Evolutionary conservation across 2,888 invertebrate genomes (phyloP), one percentile per base, ranked within the genome.

Genomic region (Dynastes hyllus): DNA sequence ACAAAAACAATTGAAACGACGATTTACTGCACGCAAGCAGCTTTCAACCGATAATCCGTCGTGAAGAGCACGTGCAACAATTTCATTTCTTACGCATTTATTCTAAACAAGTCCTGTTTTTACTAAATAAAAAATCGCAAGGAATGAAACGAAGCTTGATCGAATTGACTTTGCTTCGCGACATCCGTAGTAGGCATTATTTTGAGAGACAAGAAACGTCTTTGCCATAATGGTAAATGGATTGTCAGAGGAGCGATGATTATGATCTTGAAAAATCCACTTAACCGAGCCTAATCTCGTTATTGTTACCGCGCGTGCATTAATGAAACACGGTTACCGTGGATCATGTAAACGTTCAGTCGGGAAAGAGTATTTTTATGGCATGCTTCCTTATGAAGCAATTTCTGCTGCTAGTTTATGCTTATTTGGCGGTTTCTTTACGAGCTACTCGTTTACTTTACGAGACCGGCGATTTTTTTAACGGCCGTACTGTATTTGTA

Each of bases 391-490:
- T 75, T 75, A 75, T 61, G 61, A 75, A 75, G 61, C 73, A 61
- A 75, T 75, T 75, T 75, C 73, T 73, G 73, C 73, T 61, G 73
- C 58, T 58, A 32, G 45, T 75, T 73, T 73, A 73, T 73, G 73
- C 73, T 69, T 69, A 69, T 69, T 69, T 69, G 69, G 73, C 27
- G 58, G 73, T 73, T 75, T 75, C 61, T 75, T 75, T 75, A 75
- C 37, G 73, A 75, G 73, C 45, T 40, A 37, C 73, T 22, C 61
- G 61, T 75, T 45, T 40, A 75, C 45, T 75, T 75, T 75, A 63
- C 73, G 73, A 63, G 27, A 27, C 27, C 11, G 27, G 61, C 8
- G 27, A 61, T 75, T 75, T 75, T 61, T 61, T 75, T 61, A 75
- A 75, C 61, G 27, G 27, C 61, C 9, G 61, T 45, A 63, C 73